These are phyloP conservation scores for Drosophila mercatorum DNA, from an alignment of 2,888 invertebrate genomes.

Conservation along the genomic window DNA sequence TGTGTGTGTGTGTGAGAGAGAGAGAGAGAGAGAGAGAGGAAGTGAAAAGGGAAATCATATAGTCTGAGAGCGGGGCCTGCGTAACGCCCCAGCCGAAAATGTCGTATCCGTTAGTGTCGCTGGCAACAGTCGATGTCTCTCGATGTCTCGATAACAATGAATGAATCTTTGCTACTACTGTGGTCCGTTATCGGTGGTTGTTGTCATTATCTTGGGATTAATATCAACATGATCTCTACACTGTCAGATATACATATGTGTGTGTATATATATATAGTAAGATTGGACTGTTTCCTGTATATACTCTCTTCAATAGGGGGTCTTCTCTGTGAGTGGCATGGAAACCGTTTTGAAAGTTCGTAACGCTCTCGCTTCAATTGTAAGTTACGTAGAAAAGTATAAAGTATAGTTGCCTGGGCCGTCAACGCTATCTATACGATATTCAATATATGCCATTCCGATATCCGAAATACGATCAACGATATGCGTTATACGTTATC, in stretches of 20 bases:
- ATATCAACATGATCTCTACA: conserved; percentile 10
- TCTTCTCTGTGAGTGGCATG: conserved; percentile 31
- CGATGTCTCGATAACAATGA: conserved; percentile 43
- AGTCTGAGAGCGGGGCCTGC: background rate
- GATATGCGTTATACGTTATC: background rate
- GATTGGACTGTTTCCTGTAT: conserved; percentile 6
- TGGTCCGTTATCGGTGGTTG: conserved; percentile 67
- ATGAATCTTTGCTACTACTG: conserved; percentile 45
- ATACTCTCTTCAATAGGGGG: conserved; percentile 4
- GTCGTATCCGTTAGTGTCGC: conserved; percentile 7
- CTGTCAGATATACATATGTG: conserved; percentile 8
- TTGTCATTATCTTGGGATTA: conserved; percentile 27
- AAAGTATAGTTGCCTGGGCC: conserved; percentile 43
- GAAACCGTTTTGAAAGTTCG: conserved; percentile 63
- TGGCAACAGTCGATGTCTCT: conserved; percentile 33
- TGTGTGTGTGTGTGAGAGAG: background rate
- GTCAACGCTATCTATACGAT: conserved; percentile 9
- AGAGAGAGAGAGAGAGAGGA: background rate
- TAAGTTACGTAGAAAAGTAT: conserved; percentile 54
- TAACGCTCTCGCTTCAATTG: conserved; percentile 39
- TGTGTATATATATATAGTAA: background rate
- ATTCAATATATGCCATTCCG: background rate
- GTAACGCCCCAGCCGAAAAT: background rate
- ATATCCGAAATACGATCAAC: background rate
- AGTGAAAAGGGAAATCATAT: background rate